A percentile compares a stretch with the other conserved stretches of the same genome.
phyloP scores from a whole-genome alignment of 2,113 vertebrate genomes.

The Phaethon lepturus region DNA sequence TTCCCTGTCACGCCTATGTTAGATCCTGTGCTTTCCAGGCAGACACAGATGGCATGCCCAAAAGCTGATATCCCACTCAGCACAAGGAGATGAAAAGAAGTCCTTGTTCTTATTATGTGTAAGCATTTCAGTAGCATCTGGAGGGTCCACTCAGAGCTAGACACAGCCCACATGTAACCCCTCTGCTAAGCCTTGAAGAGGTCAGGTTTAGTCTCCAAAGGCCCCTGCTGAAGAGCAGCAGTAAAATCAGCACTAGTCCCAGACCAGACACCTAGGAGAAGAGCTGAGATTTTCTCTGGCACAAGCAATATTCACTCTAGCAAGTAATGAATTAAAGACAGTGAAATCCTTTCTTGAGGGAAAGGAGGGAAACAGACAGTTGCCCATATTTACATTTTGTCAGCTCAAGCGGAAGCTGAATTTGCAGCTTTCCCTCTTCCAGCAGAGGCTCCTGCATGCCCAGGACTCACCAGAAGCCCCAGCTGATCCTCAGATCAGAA shows the following conservation, averaged over 20 bases:
- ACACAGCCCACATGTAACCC: neutral
- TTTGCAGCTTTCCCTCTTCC: neutral
- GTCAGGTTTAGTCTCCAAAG: neutral
- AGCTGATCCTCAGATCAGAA: neutral
- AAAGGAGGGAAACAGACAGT: neutral
- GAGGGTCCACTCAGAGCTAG: neutral
- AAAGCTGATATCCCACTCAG: neutral
- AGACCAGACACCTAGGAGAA: neutral
- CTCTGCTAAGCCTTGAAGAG: neutral
- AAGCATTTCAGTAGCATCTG: neutral
- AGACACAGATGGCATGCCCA: neutral
- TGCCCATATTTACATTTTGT: neutral
- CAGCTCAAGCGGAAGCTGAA: neutral
- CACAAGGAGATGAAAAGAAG: neutral
- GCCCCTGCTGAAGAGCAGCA: neutral
- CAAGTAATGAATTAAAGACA: neutral
- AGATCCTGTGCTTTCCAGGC: neutral
- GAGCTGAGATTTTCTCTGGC: neutral
- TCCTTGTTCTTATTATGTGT: neutral
- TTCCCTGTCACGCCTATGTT: neutral
- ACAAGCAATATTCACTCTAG: neutral
- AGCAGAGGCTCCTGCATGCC: neutral
- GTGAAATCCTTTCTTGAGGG: neutral
- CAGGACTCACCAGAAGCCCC: neutral
- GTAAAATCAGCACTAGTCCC: neutral